A percentile compares a stretch with the other conserved stretches of the same genome.
phyloP scores from a whole-genome alignment of 2,797 vertebrate genomes.

The Ceryle rudis region DNA sequence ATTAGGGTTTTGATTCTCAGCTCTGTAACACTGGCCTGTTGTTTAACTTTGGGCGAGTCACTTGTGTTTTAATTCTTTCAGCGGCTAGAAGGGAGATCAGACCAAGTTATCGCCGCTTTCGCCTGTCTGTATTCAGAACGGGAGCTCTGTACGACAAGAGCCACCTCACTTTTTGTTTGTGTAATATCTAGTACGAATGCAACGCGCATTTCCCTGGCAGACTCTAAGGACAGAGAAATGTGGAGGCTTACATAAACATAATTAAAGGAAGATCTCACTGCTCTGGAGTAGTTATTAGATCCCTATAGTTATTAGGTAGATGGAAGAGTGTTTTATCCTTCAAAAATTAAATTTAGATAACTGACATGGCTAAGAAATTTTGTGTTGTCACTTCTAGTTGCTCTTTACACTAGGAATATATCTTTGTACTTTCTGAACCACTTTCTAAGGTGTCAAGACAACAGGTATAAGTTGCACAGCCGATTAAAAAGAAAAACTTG shows the following conservation, averaged over 20 bases:
- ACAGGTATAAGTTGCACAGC: neutral
- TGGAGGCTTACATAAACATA: neutral
- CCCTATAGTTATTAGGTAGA: neutral
- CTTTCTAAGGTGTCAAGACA: neutral
- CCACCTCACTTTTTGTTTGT: neutral
- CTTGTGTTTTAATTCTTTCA: slow-evolving; percentile 31
- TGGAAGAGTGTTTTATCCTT: neutral
- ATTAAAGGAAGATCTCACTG: neutral
- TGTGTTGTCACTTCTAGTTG: neutral
- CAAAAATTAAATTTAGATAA: neutral
- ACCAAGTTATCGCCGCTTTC: neutral
- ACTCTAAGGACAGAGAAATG: neutral
- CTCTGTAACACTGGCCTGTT: slow-evolving; percentile 44
- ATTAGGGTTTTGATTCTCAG: slow-evolving; percentile 58
- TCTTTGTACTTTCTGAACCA: neutral
- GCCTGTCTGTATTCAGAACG: neutral
- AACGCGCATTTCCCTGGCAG: neutral
- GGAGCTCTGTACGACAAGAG: neutral
- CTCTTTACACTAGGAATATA: neutral
- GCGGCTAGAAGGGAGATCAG: slow-evolving; percentile 11
- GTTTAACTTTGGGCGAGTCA: neutral
- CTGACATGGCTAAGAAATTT: neutral
- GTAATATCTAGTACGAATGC: neutral
- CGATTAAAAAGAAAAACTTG: neutral
- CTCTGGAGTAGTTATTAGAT: neutral